Conservation (phyloP, 2,888 invertebrate species). For the Pachliopta kotzebuea region DNA sequence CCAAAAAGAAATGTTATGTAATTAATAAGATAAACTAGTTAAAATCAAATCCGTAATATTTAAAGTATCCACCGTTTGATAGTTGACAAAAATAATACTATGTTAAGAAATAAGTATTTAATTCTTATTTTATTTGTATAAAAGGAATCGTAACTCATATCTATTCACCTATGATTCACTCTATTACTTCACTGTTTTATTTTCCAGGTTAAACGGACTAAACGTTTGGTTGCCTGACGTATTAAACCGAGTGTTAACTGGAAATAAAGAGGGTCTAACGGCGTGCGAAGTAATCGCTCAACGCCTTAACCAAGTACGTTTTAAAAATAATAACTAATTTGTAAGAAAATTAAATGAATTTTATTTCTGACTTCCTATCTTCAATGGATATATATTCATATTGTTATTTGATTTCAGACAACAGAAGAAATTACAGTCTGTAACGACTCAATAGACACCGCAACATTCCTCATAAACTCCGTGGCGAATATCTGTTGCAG, state of each 20-base stretch:
- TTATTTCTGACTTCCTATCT: too few relatives aligned
- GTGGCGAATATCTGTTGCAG: constrained; percentile 55
- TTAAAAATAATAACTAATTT: background rate
- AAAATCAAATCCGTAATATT: too few relatives aligned
- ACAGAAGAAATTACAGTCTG: constrained; percentile 44
- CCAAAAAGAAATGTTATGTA: too few relatives aligned
- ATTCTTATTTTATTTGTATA: background rate
- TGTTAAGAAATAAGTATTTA: background rate
- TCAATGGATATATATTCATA: background rate
- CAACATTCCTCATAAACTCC: constrained; percentile 60
- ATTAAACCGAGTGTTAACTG: constrained; percentile 73
- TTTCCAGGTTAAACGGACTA: constrained; percentile 73
- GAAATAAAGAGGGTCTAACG: constrained; percentile 45
- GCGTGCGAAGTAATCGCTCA: constrained; percentile 64
- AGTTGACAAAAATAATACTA: too few relatives aligned
- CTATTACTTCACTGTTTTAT: background rate
- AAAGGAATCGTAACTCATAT: too few relatives aligned
- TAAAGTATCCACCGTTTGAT: too few relatives aligned
- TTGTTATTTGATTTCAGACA: constrained; percentile 46
- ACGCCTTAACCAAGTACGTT: constrained; percentile 54
- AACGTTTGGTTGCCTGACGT: constrained; percentile 82
- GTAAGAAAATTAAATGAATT: too few relatives aligned
- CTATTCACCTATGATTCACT: too few relatives aligned
- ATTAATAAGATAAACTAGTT: too few relatives aligned
- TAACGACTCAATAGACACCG: constrained; percentile 55